Evolutionary conservation across 2,888 invertebrate species (phyloP), one percentile per base, ranked within the genome.

Genomic region (Dryocosmus kuriphilus): DNA sequence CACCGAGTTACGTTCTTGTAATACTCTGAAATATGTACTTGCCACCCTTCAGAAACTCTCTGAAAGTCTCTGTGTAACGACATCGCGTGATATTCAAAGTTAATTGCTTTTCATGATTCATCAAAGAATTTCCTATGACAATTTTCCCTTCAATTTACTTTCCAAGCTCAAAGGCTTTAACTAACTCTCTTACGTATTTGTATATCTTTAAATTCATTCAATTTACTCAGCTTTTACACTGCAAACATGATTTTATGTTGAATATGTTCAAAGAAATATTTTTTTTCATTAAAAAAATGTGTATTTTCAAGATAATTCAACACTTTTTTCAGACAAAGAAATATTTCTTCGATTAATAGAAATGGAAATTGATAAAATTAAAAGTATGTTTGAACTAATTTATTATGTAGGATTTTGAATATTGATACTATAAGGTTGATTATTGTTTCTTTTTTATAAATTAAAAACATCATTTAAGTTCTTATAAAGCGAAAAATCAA

Each of bases 51-150:
- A 38, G 38, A 65, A 38, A 65, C 22, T n/a, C 30, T 14, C 38
- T n/a, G 24, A 65, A 63, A n/a, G 38, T 41, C 24, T 3, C 38
- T 22, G 6, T 38, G 46, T 14, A 51, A 51, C 38, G 11, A 14
- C 35, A 2, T 62, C 32, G 27, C 32, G 30, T 62, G 19, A 32
- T 62, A 62, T 32, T 62, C 30, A 14, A n/a, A 30, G 19, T 62
- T 30, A 62, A 62, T 62, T 19, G 11, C 63, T 9, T 61, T 63
- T 22, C 35, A 38, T 62, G 62, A 63, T 27, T 67, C 67, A 46
- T 71, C 30, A 46, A 46, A 46, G 27, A 71, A 30, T 51, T 71
- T 71, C 11, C 11, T 46, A n/a, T 71, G 38, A 24, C 22, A 22
- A 7, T 38, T 22, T 35, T n/a, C 38, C 14, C 38, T 38, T 38